Base-by-base conservation (phyloP, 2,797 vertebrate genomes). In the Rallus crepitans region DNA sequence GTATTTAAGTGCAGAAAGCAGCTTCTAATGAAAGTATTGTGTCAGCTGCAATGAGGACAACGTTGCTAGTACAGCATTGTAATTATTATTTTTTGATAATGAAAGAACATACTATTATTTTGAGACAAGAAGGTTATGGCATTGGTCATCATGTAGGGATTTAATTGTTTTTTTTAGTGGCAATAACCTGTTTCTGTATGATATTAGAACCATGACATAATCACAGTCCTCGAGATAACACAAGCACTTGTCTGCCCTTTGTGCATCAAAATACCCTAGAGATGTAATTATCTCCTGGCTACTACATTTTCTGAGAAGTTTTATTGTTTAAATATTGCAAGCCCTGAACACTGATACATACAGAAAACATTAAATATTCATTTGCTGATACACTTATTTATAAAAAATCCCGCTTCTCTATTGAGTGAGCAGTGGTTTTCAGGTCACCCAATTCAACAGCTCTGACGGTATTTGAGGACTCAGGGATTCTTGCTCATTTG, bases 351-450 rank as follows among this genome's bases (percentile, higher is more conserved):
- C n/a, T 45, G 86, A 48, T 85, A 80, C 24, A 27, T 91, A 65
- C 55, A 83, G 79, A 91, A 96, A 91, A 64, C 87, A 95, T 96
- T 91, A 97, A 96, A 95, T 96, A 97, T 96, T 97, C 66, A 96
- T 96, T 91, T 96, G 89, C 89, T 95, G 88, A 90, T 95, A 94
- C 64, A 87, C 0, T 6, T 93, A 65, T 78, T 89, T 92, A 48
- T 94, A 89, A 97, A 94, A 94, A 89, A 63, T 70, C 27, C 40
- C 47, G 75, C 95, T 93, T 95, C 84, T 97, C 64, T 40, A 23
- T 27, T 79, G 73, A 91, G 77, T 64, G 61, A 92, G 33, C 0
- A 0, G 33, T 89, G 73, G 71, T 84, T 96, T 95, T 88, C 95
- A 83, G 92, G 88, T 91, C 89, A 95, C 61, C 33, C 31, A 71